A percentile compares a stretch with the other conserved stretches of the same genome.
Evolutionary conservation across 1,140 invertebrate genomes (phyloP).

Genomic region (Dendroctonus ponderosae): DNA sequence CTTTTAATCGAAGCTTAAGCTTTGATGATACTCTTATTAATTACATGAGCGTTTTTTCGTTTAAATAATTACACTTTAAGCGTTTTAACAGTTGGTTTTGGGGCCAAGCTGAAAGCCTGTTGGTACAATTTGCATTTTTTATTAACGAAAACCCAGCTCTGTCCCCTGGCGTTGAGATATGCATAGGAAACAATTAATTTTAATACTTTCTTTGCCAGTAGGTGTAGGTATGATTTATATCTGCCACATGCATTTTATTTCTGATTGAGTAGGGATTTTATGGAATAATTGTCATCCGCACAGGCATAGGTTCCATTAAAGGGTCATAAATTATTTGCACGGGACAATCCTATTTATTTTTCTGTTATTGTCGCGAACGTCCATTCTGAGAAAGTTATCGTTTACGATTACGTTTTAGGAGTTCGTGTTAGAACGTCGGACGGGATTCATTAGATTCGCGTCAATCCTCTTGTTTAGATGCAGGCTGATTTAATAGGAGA

Average conservation of each 20-base stretch:
- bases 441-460: too few relatives aligned
- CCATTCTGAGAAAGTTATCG: conserved; percentile 13
- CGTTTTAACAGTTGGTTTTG: too few relatives aligned
- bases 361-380: conserved; percentile 13
- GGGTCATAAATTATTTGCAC: conserved; percentile 30
- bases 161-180: conserved; percentile 21
- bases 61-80: too few relatives aligned
- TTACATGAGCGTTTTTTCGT: too few relatives aligned
- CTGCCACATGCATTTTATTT: conserved; percentile 37
- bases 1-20: too few relatives aligned
- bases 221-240: conserved; percentile 38
- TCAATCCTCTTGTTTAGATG: too few relatives aligned
- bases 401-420: not conserved
- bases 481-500: too few relatives aligned
- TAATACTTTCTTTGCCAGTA: conserved; percentile 38
- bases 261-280: conserved; percentile 37
- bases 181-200: conserved; percentile 38
- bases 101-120: too few relatives aligned
- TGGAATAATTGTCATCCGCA: conserved; percentile 35
- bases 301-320: conserved; percentile 33
- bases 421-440: too few relatives aligned
- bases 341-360: conserved; percentile 34
- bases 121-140: too few relatives aligned
- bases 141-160: too few relatives aligned
- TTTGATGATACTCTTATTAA: too few relatives aligned